Base-by-base conservation (phyloP, 2,113 vertebrate genomes). In the Python bivittatus region DNA sequence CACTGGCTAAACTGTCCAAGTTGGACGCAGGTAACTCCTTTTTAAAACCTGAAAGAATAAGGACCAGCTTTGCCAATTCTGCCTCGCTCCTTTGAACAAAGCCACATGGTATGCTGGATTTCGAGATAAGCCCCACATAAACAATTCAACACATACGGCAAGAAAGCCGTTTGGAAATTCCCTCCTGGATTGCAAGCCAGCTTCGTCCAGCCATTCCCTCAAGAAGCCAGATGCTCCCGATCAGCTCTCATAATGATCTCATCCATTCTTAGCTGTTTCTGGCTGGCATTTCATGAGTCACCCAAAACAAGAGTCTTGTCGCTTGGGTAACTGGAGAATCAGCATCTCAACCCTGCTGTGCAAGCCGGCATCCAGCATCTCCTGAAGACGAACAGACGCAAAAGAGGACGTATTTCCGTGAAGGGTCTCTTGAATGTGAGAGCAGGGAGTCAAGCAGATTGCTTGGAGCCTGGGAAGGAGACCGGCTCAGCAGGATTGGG, bases 271-370 rank as follows among this genome's bases (percentile, higher is more conserved):
- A 91, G 95, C 94, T 93, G 89, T 95, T 94, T 89, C 94, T 93
- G 84, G 95, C 90, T 94, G 84, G 94, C 93, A 92, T 96, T 96
- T 96, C 95, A 96, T 97, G 96, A 97, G 96, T 97, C 96, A 97
- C 91, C 95, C 96, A 96, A 97, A 97, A 96, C 96, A 96, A 95
- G 95, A 96, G 89, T 92, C 57, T 94, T n/a, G 95, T 97, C 96
- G 96, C 96, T 96, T 88, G 96, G 96, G 97, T 91, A 95, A 97
- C 96, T 64, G 94, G 94, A 93, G 95, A 95, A 95, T 95, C 95
- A 97, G 95, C 94, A 95, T 94, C 68, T 89, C 92, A 33, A 91
- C 92, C 93, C 2, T 84, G 84, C 91, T 93, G 92, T 92, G 83
- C 89, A 88, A 29, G 11, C 83, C 92, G 88, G 4, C 92, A 2